Evolutionary conservation across 2,888 invertebrate genomes (phyloP).

Genomic region (Pomacea canaliculata): DNA sequence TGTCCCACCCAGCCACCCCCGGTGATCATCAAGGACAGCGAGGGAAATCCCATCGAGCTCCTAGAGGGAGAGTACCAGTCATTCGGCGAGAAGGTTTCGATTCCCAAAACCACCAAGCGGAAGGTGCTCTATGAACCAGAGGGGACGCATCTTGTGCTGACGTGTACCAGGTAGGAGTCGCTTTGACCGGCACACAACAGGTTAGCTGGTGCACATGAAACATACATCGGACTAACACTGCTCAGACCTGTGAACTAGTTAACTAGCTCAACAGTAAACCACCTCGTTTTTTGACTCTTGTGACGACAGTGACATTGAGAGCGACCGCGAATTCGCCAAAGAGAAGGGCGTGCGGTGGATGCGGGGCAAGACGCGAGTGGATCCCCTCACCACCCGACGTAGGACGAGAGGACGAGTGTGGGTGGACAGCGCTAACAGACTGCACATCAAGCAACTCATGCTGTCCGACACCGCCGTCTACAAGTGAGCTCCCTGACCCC

Average conservation of each 20-base stretch:
- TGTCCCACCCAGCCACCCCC: constrained; percentile 50
- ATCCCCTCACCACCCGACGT: constrained; percentile 71
- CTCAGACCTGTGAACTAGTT: no score
- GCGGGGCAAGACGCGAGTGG: constrained; percentile 65
- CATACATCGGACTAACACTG: no score
- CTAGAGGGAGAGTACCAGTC: constrained; percentile 70
- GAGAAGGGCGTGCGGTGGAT: constrained; percentile 51
- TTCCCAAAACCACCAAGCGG: constrained; percentile 51
- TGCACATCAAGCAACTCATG: constrained; percentile 74
- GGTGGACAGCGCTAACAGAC: constrained; percentile 74
- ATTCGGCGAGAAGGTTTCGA: constrained; percentile 33
- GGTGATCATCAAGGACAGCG: constrained; percentile 71
- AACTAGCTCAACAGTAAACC: no score
- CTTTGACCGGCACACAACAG: no score
- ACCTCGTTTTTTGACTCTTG: no score
- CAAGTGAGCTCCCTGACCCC: constrained; percentile 32
- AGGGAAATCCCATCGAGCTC: constrained; percentile 75
- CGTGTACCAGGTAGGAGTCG: constrained; percentile 50
- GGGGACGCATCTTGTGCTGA: constrained; percentile 49
- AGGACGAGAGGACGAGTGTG: constrained; percentile 74
- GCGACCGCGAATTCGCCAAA: no score
- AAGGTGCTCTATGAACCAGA: constrained; percentile 52
- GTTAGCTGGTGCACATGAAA: no score
- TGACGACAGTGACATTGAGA: no score
- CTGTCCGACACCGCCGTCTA: constrained; percentile 72